These are phyloP conservation scores for Sinohyriopsis cumingii DNA, from an alignment of 2,888 invertebrate genomes.

Conservation along the genomic window DNA sequence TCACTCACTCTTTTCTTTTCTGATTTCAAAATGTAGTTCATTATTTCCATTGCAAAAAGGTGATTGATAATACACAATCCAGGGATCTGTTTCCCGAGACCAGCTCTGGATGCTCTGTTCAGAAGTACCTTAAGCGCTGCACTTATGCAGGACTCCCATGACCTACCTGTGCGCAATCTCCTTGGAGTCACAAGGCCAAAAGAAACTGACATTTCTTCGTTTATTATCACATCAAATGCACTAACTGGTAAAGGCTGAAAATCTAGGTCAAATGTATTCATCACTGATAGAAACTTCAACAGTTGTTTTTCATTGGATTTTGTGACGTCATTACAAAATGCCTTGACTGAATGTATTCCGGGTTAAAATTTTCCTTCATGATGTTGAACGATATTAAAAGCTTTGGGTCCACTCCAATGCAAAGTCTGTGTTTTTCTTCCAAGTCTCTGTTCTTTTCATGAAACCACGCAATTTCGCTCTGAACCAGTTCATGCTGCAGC, in stretches of 20 bases:
- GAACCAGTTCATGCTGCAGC: constrained; percentile 37
- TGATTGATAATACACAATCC: constrained; percentile 37
- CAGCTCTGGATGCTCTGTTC: constrained; percentile 36
- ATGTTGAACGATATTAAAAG: constrained; percentile 57
- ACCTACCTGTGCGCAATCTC: neutral
- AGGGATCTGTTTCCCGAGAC: constrained; percentile 25
- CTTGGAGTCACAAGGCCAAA: too few species aligned
- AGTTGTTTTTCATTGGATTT: constrained; percentile 32
- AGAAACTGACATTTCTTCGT: too few species aligned
- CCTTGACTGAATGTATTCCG: constrained; percentile 46
- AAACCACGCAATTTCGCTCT: constrained; percentile 46
- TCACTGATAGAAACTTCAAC: constrained; percentile 44
- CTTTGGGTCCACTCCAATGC: constrained; percentile 39
- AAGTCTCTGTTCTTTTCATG: constrained; percentile 36
- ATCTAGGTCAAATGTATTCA: constrained; percentile 52
- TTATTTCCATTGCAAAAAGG: constrained; percentile 36
- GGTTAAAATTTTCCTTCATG: constrained; percentile 51
- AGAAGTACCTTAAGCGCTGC: constrained; percentile 35
- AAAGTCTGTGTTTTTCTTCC: constrained; percentile 28
- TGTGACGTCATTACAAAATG: constrained; percentile 38
- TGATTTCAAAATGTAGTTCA: constrained; percentile 23
- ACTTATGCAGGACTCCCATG: constrained; percentile 43
- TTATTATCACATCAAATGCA: constrained; percentile 51
- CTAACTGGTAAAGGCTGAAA: constrained; percentile 43
- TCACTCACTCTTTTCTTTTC: constrained; percentile 24